phyloP scores from a whole-genome alignment of 2,888 invertebrate species.

The Drosophila anceps region DNA sequence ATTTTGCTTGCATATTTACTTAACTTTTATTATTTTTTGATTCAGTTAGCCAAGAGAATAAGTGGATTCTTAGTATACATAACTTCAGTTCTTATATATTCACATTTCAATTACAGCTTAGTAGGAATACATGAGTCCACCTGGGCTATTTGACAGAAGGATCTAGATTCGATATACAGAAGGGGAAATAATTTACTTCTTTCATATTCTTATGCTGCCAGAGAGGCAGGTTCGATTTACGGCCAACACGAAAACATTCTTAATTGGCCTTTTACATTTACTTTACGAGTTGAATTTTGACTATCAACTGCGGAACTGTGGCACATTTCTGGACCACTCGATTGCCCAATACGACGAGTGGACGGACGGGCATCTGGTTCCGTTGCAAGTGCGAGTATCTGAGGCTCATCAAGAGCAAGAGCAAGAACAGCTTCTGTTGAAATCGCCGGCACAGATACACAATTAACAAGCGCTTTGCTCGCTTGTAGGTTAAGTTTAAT shows the following conservation, averaged over 20 bases:
- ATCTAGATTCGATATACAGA: neutral
- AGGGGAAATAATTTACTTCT: neutral
- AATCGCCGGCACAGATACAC: constrained; percentile 52
- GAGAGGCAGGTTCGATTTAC: neutral
- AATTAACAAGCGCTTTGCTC: constrained; percentile 39
- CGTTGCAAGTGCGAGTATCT: constrained; percentile 61
- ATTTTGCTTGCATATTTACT: neutral
- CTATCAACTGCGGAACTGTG: constrained; percentile 1
- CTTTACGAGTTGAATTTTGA: constrained; percentile 2
- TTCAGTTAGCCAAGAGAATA: neutral
- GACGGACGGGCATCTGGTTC: constrained; percentile 47
- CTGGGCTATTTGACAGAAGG: neutral
- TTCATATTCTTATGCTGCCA: neutral
- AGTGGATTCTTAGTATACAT: neutral
- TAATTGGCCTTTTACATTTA: neutral
- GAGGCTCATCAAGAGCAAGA: constrained; percentile 46
- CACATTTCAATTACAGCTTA: too few species aligned
- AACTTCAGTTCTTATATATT: too few species aligned
- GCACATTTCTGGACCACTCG: constrained; percentile 16
- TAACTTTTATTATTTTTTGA: neutral
- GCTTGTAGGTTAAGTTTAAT: constrained; percentile 65
- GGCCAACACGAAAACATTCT: neutral
- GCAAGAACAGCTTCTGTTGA: constrained; percentile 67
- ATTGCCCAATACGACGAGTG: constrained; percentile 52
- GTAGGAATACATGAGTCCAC: neutral